Evolutionary conservation across 2,797 vertebrate species (phyloP).

Genomic region (Cryptoblepharus egeriae): DNA sequence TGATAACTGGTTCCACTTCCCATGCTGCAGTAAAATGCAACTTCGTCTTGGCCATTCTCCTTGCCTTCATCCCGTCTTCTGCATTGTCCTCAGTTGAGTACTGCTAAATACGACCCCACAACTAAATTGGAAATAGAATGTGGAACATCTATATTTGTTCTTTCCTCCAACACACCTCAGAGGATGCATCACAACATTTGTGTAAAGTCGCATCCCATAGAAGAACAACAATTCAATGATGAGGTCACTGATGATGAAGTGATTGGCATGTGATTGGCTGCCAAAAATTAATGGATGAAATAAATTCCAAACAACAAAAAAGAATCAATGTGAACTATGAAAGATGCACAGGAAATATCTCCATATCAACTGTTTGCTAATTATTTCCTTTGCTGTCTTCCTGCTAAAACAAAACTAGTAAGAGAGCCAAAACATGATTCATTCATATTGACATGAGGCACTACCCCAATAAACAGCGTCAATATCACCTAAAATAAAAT

Average conservation of each 20-base stretch:
- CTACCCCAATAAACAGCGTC: conserved; percentile 75
- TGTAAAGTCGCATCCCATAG: conserved; percentile 65
- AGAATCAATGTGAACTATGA: conserved; percentile 76
- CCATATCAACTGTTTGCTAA: conserved; percentile 86
- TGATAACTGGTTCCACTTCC: too few species aligned
- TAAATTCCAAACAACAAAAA: conserved; percentile 79
- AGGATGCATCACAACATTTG: background rate
- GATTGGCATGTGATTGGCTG: conserved; percentile 71
- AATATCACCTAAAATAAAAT: conserved; percentile 62
- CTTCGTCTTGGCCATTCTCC: too few species aligned
- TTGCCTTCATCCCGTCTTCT: too few species aligned
- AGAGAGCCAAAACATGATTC: conserved; percentile 75
- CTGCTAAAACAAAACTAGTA: conserved; percentile 70
- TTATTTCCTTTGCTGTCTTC: conserved; percentile 84
- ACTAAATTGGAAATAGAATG: conserved; percentile 11
- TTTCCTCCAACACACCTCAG: conserved; percentile 6
- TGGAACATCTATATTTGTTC: background rate
- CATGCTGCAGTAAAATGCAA: too few species aligned
- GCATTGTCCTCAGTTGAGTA: background rate
- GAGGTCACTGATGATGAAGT: conserved; percentile 53
- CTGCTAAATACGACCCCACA: background rate
- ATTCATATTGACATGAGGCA: conserved; percentile 66
- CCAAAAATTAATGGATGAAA: conserved; percentile 77
- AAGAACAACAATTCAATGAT: conserved; percentile 57
- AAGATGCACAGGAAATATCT: conserved; percentile 86